Evolutionary conservation across 2,888 invertebrate species (phyloP), one percentile per base, ranked within the genome.

Genomic region (Cryptus viduatorius): DNA sequence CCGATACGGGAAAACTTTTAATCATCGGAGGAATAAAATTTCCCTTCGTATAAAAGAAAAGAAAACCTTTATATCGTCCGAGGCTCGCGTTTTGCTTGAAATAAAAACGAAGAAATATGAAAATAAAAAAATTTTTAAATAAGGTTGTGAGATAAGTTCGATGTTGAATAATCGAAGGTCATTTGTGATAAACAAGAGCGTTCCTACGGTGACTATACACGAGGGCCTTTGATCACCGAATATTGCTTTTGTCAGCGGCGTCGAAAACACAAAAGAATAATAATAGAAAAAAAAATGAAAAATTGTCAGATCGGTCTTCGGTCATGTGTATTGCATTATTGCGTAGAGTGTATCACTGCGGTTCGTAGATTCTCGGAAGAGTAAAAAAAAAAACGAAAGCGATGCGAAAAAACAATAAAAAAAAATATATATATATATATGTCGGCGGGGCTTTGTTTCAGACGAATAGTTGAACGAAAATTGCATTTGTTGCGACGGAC

Each of bases 61-160:
- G 16, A 19, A 19, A 37, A 69, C 42, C 7, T 29, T 31, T 61
- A 42, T 50, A 56, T 19, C 31, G 31, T 56, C 56, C 4, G 56
- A 56, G 37, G 19, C 44, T 19, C 37, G 19, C 56, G n/a, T 16
- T 65, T 50, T 19, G 64, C 8, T 56, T 10, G 68, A 29, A n/a
- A 61, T 42, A 53, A 29, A 64, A 69, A 44, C 19, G 16, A 14
- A 42, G 37, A 44, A n/a, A 37, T 56, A 24, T 2, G 46, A 65
- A 71, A 56, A 44, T 7, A 14, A 4, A 56, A 65, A 71, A 56
- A 44, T 3, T 24, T 24, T 3, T 76, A 61, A 5, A 46, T 24
- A 56, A 72, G 82, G 79, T 79, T 79, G 72, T 81, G 78, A 83
- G 81, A 86, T 56, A 84, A 84, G 84, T 86, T 84, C 79, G 76